Conservation (phyloP, 1,140 invertebrate genomes). For the Ridgeia piscesae region DNA sequence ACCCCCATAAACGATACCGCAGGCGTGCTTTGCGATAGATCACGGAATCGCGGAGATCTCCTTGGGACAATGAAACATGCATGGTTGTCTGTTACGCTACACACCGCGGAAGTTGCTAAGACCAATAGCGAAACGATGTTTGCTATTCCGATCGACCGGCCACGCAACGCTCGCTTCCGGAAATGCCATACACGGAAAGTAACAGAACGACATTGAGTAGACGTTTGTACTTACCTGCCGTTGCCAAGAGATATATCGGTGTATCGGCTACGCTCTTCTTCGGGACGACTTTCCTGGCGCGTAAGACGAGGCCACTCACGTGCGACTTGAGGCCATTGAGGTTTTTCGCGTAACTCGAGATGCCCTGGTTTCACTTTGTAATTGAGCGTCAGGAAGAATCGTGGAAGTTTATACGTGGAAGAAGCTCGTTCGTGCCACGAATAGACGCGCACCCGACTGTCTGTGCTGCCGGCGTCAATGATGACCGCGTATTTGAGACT, state of each 20-base stretch:
- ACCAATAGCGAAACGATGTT: background rate
- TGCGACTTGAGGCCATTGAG: conserved; percentile 34
- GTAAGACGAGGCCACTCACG: conserved; percentile 37
- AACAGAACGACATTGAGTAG: background rate
- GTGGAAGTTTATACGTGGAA: background rate
- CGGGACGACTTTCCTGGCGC: conserved; percentile 46
- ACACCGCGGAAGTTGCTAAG: background rate
- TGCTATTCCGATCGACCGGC: background rate
- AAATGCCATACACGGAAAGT: background rate
- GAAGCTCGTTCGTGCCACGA: conserved; percentile 10
- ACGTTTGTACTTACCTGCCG: conserved; percentile 55
- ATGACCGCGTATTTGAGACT: conserved; percentile 17
- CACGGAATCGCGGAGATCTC: background rate
- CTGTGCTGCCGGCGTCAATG: conserved; percentile 30
- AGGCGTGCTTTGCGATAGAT: background rate
- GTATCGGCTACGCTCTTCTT: conserved; percentile 35
- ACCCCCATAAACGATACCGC: background rate
- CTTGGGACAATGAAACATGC: background rate
- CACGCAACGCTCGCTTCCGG: background rate
- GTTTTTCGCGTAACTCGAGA: conserved; percentile 34
- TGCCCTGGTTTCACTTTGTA: conserved; percentile 37
- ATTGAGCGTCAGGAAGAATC: conserved; percentile 28
- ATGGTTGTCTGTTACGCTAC: background rate
- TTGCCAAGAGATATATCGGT: conserved; percentile 60
- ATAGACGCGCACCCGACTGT: conserved; percentile 25